Evolutionary conservation across 2,113 vertebrate species (phyloP), one percentile per base, ranked within the genome.

Genomic region (Salvelinus fontinalis): DNA sequence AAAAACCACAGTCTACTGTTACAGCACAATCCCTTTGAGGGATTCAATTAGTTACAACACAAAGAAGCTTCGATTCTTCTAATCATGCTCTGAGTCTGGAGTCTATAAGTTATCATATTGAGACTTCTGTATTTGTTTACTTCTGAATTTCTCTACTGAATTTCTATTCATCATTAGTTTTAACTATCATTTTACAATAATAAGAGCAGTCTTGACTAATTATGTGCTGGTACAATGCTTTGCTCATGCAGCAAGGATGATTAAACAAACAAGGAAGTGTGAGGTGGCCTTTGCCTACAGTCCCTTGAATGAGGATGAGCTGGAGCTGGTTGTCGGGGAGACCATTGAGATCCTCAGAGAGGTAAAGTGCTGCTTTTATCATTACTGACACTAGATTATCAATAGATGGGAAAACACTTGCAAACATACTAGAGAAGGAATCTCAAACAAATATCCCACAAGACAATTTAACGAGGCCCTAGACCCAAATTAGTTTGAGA

Each of bases 261-360:
- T 67, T 27, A 94, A 92, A 24, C 88, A 73, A 34, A 81, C 70
- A 7, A 92, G 91, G 82, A 95, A 90, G 90, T 97, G 96, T 64
- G 94, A 93, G 83, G 95, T 94, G 44, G 70, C 85, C 16, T 96
- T 86, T 75, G 59, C 84, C 48, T 97, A 96, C 86, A 79, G 0
- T 27, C 84, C 94, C 0, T 0, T 79, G 31, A 94, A 95, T 71
- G 70, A 86, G 0, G 96, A 96, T 12, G 95, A 97, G 77, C 88
- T 97, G 85, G 81, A 86, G 66, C 88, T 97, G 84, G 83, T 81
- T 60, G 78, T 87, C 18, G 96, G 96, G 16, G 96, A 97, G 26
- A 89, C 83, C 8, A 67, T 96, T 66, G 95, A 95, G 79, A 86
- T 97, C 76, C 54, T 96, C 81, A 92, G 76, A 84, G 95, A 97